A percentile compares a stretch with the other conserved stretches of the same genome.
Conservation (phyloP, 2,113 vertebrate genomes). For the Glareola pratincola region DNA sequence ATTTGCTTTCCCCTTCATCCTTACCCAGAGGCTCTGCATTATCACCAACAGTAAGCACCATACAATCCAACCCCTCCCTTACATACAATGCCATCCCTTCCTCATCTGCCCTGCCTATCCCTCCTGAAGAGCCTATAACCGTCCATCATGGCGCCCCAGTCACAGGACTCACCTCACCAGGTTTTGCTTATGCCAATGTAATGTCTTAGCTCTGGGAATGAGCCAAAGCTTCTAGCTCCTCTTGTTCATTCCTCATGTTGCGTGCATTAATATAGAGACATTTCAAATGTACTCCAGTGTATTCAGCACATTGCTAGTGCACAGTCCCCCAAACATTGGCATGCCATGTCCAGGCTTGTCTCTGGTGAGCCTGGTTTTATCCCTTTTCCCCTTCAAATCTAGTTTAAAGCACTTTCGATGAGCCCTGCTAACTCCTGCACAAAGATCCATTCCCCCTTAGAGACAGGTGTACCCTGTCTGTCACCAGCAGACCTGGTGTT, state of each 20-base stretch:
- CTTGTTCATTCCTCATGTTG: not conserved
- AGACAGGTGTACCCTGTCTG: not conserved
- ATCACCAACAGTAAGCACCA: not conserved
- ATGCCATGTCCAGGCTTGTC: not conserved
- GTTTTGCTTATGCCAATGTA: not conserved
- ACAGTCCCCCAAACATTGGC: rapidly evolving
- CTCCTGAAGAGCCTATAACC: not conserved
- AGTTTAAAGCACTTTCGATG: not conserved
- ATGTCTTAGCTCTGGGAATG: not conserved
- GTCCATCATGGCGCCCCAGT: not conserved
- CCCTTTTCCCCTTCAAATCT: not conserved
- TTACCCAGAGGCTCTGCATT: not conserved
- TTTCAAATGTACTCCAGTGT: not conserved
- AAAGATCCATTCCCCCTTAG: not conserved
- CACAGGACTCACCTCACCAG: not conserved
- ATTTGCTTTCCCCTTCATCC: not conserved
- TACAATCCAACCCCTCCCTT: not conserved
- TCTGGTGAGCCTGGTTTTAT: not conserved
- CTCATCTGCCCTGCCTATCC: not conserved
- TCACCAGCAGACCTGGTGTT: not conserved
- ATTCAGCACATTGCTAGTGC: not conserved
- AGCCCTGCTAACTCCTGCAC: not conserved
- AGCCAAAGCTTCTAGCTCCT: not conserved
- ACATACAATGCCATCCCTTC: not conserved
- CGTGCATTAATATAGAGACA: rapidly evolving